phyloP scores from a whole-genome alignment of 2,113 vertebrate genomes.

The Ammospiza nelsoni region DNA sequence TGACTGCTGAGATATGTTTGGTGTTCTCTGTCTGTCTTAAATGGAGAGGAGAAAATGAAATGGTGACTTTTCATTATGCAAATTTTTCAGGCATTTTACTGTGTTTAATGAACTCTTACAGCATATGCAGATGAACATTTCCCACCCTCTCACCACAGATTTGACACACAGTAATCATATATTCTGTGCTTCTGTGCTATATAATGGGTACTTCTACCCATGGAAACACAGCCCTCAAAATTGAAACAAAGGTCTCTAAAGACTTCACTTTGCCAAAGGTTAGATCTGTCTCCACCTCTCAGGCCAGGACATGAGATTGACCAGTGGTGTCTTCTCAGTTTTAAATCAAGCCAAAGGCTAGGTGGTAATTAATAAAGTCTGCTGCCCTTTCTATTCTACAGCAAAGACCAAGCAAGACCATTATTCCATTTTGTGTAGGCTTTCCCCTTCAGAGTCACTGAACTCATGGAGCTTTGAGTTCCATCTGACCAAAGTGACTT shows the following conservation, averaged over 20 bases:
- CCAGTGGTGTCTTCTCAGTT: neutral
- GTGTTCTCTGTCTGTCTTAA: neutral
- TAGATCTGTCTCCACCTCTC: neutral
- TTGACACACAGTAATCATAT: slow-evolving; percentile 17
- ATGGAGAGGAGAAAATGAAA: neutral
- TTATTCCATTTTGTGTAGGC: neutral
- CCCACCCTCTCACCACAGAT: slow-evolving; percentile 24
- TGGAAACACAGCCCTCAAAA: neutral
- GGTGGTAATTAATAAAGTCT: neutral
- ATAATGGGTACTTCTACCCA: slow-evolving; percentile 1
- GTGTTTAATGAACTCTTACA: slow-evolving; percentile 35
- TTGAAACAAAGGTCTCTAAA: neutral
- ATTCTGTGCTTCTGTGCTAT: slow-evolving; percentile 25
- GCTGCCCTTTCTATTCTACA: neutral
- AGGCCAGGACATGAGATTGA: neutral
- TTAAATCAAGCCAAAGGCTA: neutral
- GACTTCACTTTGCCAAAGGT: neutral
- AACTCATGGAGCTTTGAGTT: neutral
- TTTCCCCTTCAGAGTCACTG: neutral
- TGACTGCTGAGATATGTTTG: neutral
- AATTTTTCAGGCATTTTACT: slow-evolving; percentile 42
- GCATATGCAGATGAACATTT: slow-evolving; percentile 54
- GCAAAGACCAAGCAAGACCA: neutral
- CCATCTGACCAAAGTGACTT: neutral
- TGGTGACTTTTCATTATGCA: slow-evolving; percentile 3